Evolutionary conservation across 2,797 vertebrate genomes (phyloP).

Genomic region (Antennarius maculatus): DNA sequence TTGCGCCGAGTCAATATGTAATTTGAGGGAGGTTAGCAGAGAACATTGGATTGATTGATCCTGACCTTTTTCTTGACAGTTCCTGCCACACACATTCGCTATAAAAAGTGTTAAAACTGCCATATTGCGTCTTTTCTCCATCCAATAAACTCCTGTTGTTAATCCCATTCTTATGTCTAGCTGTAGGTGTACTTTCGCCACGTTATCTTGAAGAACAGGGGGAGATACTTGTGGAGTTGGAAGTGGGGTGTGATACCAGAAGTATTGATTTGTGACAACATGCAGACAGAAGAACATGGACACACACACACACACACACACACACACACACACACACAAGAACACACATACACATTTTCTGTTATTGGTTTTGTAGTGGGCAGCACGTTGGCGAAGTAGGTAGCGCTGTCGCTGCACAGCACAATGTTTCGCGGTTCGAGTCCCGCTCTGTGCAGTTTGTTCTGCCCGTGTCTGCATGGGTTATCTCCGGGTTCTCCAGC

Average conservation of each 20-base stretch:
- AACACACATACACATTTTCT: no score
- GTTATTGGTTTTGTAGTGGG: no score
- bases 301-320: not conserved
- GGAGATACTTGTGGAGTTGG: conserved; percentile 34
- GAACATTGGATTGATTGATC: conserved; percentile 77
- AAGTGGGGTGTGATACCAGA: conserved; percentile 55
- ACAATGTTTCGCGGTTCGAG: no score
- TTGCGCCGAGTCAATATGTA: conserved; percentile 75
- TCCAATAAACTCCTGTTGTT: conserved; percentile 68
- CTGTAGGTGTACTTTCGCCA: conserved; percentile 59
- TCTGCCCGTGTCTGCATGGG: no score
- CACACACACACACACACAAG: not conserved
- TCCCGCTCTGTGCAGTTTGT: no score
- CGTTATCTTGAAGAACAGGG: conserved; percentile 67
- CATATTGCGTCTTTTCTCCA: conserved; percentile 70
- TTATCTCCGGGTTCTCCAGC: no score
- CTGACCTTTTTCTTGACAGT: conserved; percentile 77
- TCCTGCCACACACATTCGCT: conserved; percentile 67
- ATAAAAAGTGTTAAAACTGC: conserved; percentile 71
- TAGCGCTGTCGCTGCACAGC: no score
- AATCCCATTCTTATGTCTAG: conserved; percentile 74
- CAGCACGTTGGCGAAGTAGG: no score
- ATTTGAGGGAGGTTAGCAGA: conserved; percentile 69
- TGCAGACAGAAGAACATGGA: conserved; percentile 3
- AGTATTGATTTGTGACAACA: conserved; percentile 68